Evolutionary conservation across 1,140 invertebrate genomes (phyloP).

Genomic region (Aphaenogaster rudis): DNA sequence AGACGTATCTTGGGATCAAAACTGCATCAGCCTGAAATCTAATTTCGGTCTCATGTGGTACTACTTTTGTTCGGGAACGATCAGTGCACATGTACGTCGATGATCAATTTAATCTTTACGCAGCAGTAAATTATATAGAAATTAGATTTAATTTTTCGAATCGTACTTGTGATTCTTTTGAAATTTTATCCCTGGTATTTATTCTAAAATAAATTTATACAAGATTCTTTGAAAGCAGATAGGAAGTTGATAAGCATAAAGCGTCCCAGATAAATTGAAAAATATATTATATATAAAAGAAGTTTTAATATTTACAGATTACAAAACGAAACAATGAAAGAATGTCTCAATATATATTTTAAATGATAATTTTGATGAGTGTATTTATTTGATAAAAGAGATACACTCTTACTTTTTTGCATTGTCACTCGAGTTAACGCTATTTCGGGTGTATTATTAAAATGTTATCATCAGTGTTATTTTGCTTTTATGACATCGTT

Average conservation of each 20-base stretch:
- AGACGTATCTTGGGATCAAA: background rate
- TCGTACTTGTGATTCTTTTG: background rate
- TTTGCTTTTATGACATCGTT: background rate
- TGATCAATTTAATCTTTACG: background rate
- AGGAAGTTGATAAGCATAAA: background rate
- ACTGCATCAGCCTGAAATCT: constrained; percentile 29
- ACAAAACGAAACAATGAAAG: background rate
- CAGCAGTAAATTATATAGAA: background rate
- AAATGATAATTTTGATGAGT: background rate
- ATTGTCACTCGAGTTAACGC: background rate
- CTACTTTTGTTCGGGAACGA: background rate
- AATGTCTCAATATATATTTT: background rate
- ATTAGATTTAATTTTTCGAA: background rate
- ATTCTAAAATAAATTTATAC: background rate
- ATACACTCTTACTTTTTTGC: background rate
- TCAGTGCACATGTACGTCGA: constrained; percentile 1
- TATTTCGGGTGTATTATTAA: constrained; percentile 2
- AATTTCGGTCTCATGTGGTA: constrained; percentile 46
- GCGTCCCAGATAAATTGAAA: background rate
- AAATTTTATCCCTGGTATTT: constrained; percentile 12
- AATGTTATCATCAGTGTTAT: background rate
- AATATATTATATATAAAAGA: background rate
- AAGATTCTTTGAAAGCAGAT: background rate
- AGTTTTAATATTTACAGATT: background rate
- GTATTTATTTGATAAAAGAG: background rate